These are phyloP conservation scores for Zaprionus ghesquierei DNA, from an alignment of 1,140 invertebrate genomes.

Conservation along the genomic window DNA sequence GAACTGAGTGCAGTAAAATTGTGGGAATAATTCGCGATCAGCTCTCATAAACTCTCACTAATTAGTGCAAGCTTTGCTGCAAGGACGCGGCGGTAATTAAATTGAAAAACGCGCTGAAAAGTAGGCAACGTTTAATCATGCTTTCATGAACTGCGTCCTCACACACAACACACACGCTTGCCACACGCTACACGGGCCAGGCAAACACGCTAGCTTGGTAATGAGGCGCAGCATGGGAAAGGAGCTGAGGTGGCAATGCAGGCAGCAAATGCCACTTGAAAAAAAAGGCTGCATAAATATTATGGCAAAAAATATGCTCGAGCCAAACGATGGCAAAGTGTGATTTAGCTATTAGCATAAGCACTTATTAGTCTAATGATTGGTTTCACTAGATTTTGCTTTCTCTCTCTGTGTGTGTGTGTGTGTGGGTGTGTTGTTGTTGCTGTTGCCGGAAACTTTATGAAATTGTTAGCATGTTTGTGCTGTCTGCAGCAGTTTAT, in stretches of 20 bases:
- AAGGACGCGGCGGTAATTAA: conserved; percentile 61
- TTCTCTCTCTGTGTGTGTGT: conserved; percentile 4
- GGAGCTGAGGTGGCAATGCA: background rate
- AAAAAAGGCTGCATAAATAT: background rate
- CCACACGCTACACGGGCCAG: background rate
- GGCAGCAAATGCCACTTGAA: background rate
- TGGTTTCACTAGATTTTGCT: conserved; percentile 43
- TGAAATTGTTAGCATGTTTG: conserved; percentile 74
- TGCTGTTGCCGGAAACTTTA: conserved; percentile 60
- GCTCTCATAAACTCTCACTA: conserved; percentile 54
- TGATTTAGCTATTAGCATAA: conserved; percentile 56
- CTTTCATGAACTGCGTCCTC: conserved; percentile 18
- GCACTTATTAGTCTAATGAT: conserved; percentile 55
- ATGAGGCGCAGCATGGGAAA: too few species aligned
- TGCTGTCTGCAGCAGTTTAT: conserved; percentile 53
- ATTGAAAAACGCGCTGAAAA: conserved; percentile 62
- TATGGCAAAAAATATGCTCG: conserved; percentile 1
- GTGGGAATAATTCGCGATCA: conserved; percentile 15
- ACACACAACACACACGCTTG: too few species aligned
- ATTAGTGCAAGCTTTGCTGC: conserved; percentile 65
- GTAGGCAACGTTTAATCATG: conserved; percentile 73
- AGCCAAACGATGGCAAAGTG: conserved; percentile 20
- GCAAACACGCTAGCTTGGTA: background rate
- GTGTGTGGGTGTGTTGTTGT: conserved; percentile 9
- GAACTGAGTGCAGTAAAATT: background rate